Evolutionary conservation across 2,797 vertebrate genomes (phyloP), one percentile per base, ranked within the genome.

Genomic region (Diplodus puntazzo): DNA sequence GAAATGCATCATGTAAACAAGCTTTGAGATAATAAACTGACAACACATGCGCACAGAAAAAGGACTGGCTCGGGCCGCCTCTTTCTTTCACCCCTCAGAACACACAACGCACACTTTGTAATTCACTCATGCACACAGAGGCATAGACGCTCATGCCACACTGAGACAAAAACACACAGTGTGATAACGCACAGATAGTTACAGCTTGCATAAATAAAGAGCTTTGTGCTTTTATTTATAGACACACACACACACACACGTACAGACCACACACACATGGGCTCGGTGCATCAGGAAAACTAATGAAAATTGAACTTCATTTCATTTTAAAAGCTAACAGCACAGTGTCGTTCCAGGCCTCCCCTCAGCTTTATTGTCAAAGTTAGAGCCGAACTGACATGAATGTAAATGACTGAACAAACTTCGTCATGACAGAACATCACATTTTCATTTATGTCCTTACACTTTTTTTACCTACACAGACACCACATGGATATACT

Each of bases 231-330:
- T 27, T 42, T 50, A 67, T 23, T 69, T n/a, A 64, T 49, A 64
- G 30, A n/a, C 12, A 13, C 11, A 45, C 0, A 48, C 45, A 20
- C 23, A n/a, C n/a, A n/a, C n/a, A n/a, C n/a, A n/a, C n/a, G n/a
- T n/a, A 42, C 27, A 55, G 30, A 30, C 3, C 34, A 34, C 34
- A 6, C 46, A 48, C 50, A 55, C 34, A 52, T 21, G 45, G 53
- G 16, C 52, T 49, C 34, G 16, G 46, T 42, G 21, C 50, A 57
- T 34, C 45, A 45, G 45, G 53, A 75, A 20, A 58, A 52, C 43
- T 60, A 12, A 61, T 68, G 20, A 30, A 70, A 76, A 25, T 69
- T 58, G n/a, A 2, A 54, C 49, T 43, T 61, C 8, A 70, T 77
- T 62, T 54, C 8, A 63, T 58, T 69, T 42, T 1, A 21, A 62